phyloP scores from a whole-genome alignment of 2,888 invertebrate species.

The Drepanosiphum platanoidis region DNA sequence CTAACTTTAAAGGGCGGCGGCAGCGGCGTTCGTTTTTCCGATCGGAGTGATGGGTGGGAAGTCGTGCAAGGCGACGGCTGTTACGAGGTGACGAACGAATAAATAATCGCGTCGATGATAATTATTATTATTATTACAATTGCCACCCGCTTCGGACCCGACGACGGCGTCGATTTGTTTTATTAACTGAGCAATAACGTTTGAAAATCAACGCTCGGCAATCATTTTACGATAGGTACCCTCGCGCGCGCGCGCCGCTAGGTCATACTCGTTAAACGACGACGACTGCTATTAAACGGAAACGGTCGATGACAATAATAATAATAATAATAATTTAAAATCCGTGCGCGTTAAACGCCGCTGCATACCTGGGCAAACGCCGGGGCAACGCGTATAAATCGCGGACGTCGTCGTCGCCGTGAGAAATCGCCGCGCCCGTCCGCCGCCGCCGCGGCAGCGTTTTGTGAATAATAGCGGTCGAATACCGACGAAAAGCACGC shows the following conservation, averaged over 20 bases:
- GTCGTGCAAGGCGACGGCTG: conserved; percentile 36
- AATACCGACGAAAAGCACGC: not conserved
- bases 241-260: not conserved
- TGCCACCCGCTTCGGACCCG: not conserved
- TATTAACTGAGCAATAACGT: not conserved
- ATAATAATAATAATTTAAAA: too few species aligned
- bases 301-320: not conserved
- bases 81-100: conserved; percentile 3
- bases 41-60: not conserved
- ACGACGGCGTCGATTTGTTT: not conserved
- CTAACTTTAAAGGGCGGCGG: too few species aligned
- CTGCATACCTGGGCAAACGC: not conserved
- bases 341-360: too few species aligned
- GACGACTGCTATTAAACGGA: not conserved
- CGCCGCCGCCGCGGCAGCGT: not conserved
- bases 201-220: not conserved
- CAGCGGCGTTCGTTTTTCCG: not conserved
- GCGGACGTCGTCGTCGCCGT: not conserved
- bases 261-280: not conserved
- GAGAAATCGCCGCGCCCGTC: not conserved
- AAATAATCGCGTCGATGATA: not conserved
- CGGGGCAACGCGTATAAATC: not conserved
- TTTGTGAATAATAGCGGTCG: not conserved
- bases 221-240: not conserved
- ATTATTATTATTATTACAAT: not conserved